A percentile compares a stretch with the other conserved stretches of the same genome.
These are phyloP conservation scores for Anolis carolinensis DNA, from an alignment of 2,113 vertebrate species.

Conservation along the genomic window DNA sequence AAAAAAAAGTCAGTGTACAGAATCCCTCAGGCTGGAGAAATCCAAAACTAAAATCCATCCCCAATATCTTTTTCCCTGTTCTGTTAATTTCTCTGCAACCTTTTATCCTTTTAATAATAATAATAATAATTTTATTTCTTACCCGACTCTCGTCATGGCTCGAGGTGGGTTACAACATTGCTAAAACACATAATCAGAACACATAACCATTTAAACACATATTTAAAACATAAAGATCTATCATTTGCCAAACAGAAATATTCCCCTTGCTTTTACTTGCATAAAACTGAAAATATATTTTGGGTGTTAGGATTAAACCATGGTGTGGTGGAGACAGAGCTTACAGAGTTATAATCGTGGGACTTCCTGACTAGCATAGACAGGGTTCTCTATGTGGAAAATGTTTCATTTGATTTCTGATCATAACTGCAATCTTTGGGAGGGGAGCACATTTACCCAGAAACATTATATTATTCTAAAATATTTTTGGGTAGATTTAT, in stretches of 20 bases:
- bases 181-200: too few species aligned
- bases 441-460: neutral
- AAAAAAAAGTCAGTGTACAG: neutral
- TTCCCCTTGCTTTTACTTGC: neutral
- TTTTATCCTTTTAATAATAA: neutral
- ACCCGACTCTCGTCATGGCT: too few species aligned
- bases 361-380: too few species aligned
- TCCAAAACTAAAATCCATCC: too few species aligned
- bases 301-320: neutral
- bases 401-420: too few species aligned
- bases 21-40: neutral
- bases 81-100: neutral
- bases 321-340: too few species aligned
- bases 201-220: too few species aligned
- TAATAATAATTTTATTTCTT: too few species aligned
- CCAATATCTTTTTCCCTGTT: neutral
- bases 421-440: too few species aligned
- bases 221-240: neutral
- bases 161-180: too few species aligned
- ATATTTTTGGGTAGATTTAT: neutral
- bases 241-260: neutral
- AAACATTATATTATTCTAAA: neutral
- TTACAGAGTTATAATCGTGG: too few species aligned
- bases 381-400: too few species aligned
- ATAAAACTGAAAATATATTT: neutral